A percentile compares a stretch with the other conserved stretches of the same genome.
Conservation (phyloP, 2,113 vertebrate species). For the Heteronetta atricapilla region DNA sequence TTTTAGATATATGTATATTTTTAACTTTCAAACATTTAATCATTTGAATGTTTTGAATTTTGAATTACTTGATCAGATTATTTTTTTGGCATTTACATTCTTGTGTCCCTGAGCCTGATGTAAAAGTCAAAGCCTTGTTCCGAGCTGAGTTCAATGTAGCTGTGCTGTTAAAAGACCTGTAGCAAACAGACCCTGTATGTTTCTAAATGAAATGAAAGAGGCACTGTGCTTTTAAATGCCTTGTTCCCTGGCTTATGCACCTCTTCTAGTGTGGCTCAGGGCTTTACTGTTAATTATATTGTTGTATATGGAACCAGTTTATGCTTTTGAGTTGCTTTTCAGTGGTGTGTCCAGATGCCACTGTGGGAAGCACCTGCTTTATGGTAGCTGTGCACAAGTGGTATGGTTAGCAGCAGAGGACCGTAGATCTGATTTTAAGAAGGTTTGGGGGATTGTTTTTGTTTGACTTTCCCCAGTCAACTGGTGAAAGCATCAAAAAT, state of each 20-base stretch:
- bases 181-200: background rate
- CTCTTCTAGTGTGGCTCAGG: background rate
- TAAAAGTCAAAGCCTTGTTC: background rate
- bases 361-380: background rate
- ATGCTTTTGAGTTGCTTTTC: background rate
- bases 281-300: background rate
- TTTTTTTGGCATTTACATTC: background rate
- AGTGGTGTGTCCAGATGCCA: background rate
- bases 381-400: accelerated
- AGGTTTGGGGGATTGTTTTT: background rate
- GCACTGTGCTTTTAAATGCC: background rate
- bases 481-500: background rate
- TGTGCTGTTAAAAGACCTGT: background rate
- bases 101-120: background rate
- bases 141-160: background rate
- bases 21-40: background rate
- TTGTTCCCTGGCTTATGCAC: background rate
- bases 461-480: background rate
- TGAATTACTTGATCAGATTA: background rate
- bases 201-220: background rate
- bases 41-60: background rate
- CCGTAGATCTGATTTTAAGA: background rate
- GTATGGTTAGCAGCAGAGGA: background rate
- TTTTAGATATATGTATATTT: background rate
- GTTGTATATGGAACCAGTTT: background rate